A percentile compares a stretch with the other conserved stretches of the same genome.
These are phyloP conservation scores for Antennarius striatus DNA, from an alignment of 2,113 vertebrate genomes.

Conservation along the genomic window DNA sequence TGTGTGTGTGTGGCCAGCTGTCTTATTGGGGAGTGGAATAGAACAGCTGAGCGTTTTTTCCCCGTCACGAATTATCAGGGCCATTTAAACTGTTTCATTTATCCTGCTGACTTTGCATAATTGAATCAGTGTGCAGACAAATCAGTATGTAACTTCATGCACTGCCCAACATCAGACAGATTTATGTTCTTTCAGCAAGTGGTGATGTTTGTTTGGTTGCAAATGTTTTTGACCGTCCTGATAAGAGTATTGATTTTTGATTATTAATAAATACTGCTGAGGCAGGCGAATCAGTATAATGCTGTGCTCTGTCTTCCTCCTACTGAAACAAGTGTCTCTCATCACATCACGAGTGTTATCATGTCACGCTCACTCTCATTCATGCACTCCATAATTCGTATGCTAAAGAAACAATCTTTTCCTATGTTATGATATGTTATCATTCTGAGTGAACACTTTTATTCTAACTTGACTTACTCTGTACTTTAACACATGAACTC, in stretches of 20 bases:
- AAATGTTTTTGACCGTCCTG: too few species aligned
- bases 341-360: constrained; percentile 36
- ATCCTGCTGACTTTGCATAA: too few species aligned
- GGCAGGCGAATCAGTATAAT: constrained; percentile 11
- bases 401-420: not conserved
- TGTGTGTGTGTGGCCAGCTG: too few species aligned
- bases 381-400: constrained; percentile 10
- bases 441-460: too few species aligned
- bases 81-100: too few species aligned
- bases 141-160: not conserved
- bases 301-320: constrained; percentile 28
- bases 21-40: too few species aligned
- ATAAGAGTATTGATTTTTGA: constrained; percentile 13
- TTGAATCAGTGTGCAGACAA: not conserved
- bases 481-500: not conserved
- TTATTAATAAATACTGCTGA: constrained; percentile 15
- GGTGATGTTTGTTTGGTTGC: too few species aligned
- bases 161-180: constrained; percentile 3
- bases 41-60: too few species aligned
- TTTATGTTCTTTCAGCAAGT: too few species aligned
- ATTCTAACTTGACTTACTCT: too few species aligned
- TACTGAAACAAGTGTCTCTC: constrained; percentile 53
- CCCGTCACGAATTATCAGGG: too few species aligned
- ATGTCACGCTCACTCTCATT: constrained; percentile 35
- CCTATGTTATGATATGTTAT: too few species aligned